Percentiles rank a stretch among this genome's conserved stretches.
Evolutionary conservation across 2,113 vertebrate species (phyloP).

Genomic region (Baryphthengus martii): DNA sequence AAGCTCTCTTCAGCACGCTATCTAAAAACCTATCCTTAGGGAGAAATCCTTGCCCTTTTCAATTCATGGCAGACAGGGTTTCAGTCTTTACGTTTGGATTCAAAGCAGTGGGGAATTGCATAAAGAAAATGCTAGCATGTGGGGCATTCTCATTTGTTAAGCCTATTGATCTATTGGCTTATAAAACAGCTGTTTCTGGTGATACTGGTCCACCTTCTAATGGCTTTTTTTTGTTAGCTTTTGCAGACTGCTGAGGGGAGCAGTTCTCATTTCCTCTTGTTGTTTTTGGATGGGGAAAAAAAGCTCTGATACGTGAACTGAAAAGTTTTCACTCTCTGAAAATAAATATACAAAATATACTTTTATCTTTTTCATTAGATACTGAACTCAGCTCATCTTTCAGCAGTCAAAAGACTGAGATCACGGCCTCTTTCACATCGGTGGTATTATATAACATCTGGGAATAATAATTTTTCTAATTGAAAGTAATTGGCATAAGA

Average conservation of each 20-base stretch:
- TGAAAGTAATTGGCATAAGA: neutral
- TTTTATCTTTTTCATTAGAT: slow-evolving; percentile 25
- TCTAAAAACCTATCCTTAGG: neutral
- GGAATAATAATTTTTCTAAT: slow-evolving; percentile 1
- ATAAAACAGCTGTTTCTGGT: neutral
- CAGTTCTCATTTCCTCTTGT: slow-evolving; percentile 5
- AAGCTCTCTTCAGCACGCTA: neutral
- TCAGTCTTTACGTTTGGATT: slow-evolving; percentile 1
- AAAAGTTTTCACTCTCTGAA: slow-evolving; percentile 23
- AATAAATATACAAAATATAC: neutral
- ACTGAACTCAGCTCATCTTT: neutral
- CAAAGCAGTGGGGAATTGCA: neutral
- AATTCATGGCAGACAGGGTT: neutral
- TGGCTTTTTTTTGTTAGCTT: neutral
- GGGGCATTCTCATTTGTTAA: neutral
- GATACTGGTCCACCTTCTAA: neutral
- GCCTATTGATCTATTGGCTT: neutral
- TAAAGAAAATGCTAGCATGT: neutral
- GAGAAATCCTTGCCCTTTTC: slow-evolving; percentile 19
- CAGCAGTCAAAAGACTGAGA: neutral
- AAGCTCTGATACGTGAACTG: slow-evolving; percentile 24
- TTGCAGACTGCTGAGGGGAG: slow-evolving; percentile 2
- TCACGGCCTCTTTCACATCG: neutral
- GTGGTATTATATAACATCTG: neutral
- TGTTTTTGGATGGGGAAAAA: slow-evolving; percentile 48